Evolutionary conservation across 2,113 vertebrate genomes (phyloP), one percentile per base, ranked within the genome.

Genomic region (crab-eating macaque (Macaca fascicularis)): DNA sequence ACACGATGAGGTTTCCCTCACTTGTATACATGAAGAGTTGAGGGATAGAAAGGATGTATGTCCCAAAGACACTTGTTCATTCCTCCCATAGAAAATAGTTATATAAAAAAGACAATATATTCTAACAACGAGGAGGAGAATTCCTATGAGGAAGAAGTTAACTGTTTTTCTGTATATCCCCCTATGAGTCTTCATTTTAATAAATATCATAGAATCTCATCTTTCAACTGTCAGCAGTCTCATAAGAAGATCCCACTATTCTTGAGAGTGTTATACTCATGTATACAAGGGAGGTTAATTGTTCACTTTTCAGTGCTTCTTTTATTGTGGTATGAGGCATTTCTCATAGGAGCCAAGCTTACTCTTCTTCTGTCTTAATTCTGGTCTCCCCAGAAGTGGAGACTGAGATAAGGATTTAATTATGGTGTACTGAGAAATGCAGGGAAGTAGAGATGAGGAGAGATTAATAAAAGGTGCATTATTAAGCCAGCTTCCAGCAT

Each of bases 301-400:
- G 17, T 38, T 94, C 32, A 69, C 6, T 59, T 83, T 14, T 52
- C 1, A 19, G 25, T 35, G 55, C 14, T 78, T 6, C 45, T 76
- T 82, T 61, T 35, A 8, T 35, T 86, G 35, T 75, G 27, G 32
- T 55, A 3, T 30, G 8, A 89, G 57, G 30, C 38, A 48, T 50
- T 30, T 32, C 61, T 87, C 50, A 13, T n/a, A 83, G 80, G 22
- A 74, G 90, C 9, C 0, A 0, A 57, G 17, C 32, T 95, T 57
- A 61, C 38, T 67, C 82, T 96, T n/a, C 40, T 94, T 32, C n/a
- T 89, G 0, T 89, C 14, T 94, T 96, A 82, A 93, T 70, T 22
- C 17, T n/a, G 19, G 75, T 67, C 57, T 2, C 10, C 30, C 7
- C 19, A 72, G 35, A 79, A 59, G 35, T 13, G 75, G 84, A 95